phyloP scores from a whole-genome alignment of 2,113 vertebrate species.

The Chionomys nivalis region DNA sequence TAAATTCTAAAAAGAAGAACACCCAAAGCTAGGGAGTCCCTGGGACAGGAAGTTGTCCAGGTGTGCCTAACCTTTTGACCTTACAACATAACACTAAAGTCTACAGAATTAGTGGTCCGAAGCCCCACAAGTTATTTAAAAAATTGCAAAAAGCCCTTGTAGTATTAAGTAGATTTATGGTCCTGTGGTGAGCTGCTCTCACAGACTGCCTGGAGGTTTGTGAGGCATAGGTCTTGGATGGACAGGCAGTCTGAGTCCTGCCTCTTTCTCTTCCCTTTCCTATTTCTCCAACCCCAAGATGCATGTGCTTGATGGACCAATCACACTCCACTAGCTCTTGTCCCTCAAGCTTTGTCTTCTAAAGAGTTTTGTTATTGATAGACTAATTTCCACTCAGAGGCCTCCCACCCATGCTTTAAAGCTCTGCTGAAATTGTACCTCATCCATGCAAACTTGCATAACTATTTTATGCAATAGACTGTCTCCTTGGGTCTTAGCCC shows the following conservation, averaged over 20 bases:
- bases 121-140: neutral
- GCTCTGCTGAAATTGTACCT: constrained; percentile 1
- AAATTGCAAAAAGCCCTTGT: neutral
- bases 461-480: neutral
- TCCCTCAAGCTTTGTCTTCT: neutral
- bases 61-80: neutral
- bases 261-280: neutral
- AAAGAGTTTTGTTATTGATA: neutral
- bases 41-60: neutral
- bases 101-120: neutral
- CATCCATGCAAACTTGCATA: neutral
- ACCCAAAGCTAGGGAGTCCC: neutral
- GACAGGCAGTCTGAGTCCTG: neutral
- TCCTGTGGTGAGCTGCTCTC: neutral
- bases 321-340: neutral
- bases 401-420: constrained; percentile 37
- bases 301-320: no score
- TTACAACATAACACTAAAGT: neutral
- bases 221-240: neutral
- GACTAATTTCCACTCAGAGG: neutral
- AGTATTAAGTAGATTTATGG: neutral
- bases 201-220: neutral
- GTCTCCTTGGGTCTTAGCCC: neutral
- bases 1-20: neutral
- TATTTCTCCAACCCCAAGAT: neutral